Evolutionary conservation across 2,888 invertebrate species (phyloP), one percentile per base, ranked within the genome.

Genomic region (Phaonia tiefii): DNA sequence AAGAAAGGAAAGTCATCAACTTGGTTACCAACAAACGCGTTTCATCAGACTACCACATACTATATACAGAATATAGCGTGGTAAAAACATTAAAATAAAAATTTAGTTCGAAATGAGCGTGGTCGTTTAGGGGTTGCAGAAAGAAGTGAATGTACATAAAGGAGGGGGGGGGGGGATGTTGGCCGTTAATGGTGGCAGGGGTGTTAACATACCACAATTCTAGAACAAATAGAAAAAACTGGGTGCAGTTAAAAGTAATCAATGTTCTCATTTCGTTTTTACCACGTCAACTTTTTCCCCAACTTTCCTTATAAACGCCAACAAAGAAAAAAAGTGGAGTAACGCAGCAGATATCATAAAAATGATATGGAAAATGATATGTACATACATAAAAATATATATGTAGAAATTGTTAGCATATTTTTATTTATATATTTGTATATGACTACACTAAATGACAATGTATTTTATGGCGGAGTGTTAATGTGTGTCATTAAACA

Each of bases 221-320:
- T 44, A 37, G 20, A 60, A 37, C 1, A 2, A 37, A 17, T 39
- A 11, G 37, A 60, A 60, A 60, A 5, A 49, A 49, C 49, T 88
- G 88, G 87, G 87, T 88, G 88, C 88, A 89, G 89, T 89, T 89
- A 88, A 87, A 88, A 88, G 89, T 88, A 89, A 88, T 88, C 88
- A 89, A 88, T 87, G 88, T 87, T 85, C 79, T 79, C 76, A 51
- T 66, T 80, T 75, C n/a, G 69, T 74, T 31, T 3, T 8, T 31
- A 3, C 56, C 42, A 17, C 15, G n/a, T n/a, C n/a, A 20, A 20
- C 42, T 42, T 51, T 25, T 46, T 67, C 51, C 51, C 51, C 51
- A 22, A 31, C 54, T 69, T 69, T 69, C 39, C 60, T 56, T 10
- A n/a, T 20, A 31, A 42, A 70, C 4, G 31, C 66, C 22, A 20